Evolutionary conservation across 2,113 vertebrate species (phyloP).

Genomic region (Barbus barbus): DNA sequence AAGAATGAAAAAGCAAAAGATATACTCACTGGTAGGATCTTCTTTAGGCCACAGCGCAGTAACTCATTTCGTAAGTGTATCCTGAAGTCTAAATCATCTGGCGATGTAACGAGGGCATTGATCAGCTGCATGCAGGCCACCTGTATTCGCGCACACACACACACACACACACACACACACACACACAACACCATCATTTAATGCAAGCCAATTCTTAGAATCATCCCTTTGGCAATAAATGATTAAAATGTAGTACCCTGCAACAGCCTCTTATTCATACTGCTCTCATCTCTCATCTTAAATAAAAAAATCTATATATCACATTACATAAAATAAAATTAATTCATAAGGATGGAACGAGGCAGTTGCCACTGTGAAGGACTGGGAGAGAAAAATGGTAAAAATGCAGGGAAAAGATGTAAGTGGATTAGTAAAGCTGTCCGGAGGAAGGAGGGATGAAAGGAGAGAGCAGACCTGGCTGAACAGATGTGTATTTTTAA

Average conservation of each 20-base stretch:
- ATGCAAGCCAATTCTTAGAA: background rate
- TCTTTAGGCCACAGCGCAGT: constrained; percentile 91
- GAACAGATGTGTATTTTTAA: constrained; percentile 72
- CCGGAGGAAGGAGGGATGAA: background rate
- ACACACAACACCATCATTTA: background rate
- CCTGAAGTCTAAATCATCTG: constrained; percentile 96
- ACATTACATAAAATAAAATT: constrained; percentile 29
- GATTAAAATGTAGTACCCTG: constrained; percentile 28
- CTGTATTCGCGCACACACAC: constrained; percentile 67
- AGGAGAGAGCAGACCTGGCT: constrained; percentile 51
- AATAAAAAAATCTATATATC: constrained; percentile 4
- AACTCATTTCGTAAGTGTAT: constrained; percentile 98
- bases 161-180: constrained; percentile 21
- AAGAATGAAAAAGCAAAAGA: background rate
- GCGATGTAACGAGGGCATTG: constrained; percentile 94
- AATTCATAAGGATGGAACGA: constrained; percentile 14
- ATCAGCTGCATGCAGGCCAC: constrained; percentile 98
- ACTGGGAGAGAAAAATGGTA: background rate
- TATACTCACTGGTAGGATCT: constrained; percentile 89
- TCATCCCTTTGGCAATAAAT: background rate
- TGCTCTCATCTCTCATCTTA: constrained; percentile 13
- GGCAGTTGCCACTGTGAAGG: background rate
- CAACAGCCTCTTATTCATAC: constrained; percentile 15
- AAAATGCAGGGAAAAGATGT: constrained; percentile 4
- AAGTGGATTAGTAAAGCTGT: background rate